Conservation (phyloP, 2,113 vertebrate genomes). For the Leucoraja erinaceus region DNA sequence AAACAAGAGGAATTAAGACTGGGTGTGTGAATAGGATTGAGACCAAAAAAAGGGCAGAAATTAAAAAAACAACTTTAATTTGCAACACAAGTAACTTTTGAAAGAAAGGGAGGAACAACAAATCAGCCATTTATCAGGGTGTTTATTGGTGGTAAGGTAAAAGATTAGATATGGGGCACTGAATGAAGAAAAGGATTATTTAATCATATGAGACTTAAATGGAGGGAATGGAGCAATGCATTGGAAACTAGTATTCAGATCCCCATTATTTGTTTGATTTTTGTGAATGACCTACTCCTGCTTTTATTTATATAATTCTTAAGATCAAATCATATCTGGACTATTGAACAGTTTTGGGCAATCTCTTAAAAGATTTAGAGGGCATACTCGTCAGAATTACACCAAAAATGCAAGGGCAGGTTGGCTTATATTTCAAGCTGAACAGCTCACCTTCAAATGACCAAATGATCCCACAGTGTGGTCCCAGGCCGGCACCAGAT, state of each 20-base stretch:
- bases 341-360: neutral
- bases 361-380: neutral
- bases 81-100: no score
- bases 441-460: constrained; percentile 77
- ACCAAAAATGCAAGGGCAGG: neutral
- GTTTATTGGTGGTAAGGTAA: neutral
- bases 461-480: constrained; percentile 86
- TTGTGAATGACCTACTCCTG: no score
- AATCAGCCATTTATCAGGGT: neutral
- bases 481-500: constrained; percentile 91
- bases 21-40: no score
- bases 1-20: no score
- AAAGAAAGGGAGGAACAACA: neutral
- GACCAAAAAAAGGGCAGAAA: no score
- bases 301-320: no score
- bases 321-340: neutral
- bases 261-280: no score
- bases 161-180: neutral
- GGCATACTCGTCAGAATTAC: neutral
- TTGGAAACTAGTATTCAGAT: neutral
- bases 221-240: neutral
- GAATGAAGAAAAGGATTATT: neutral
- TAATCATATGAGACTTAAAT: neutral
- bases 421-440: neutral
- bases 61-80: no score